Percentiles rank a stretch among this genome's conserved stretches.
Conservation (phyloP, 2,797 vertebrate genomes). For the Amphiprion clarkii region DNA sequence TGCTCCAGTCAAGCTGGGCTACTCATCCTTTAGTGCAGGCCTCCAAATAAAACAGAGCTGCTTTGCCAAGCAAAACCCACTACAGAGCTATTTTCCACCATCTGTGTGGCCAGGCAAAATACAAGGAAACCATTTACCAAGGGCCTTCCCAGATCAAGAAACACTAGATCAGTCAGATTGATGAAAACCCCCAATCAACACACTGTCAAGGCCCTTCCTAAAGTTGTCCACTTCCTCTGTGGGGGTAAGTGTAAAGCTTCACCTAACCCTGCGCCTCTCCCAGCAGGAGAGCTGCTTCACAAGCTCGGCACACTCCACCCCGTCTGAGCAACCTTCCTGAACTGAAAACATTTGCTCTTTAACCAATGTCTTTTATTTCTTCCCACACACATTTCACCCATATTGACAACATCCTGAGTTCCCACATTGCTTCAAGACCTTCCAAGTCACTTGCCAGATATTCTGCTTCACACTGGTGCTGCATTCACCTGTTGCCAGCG, state of each 20-base stretch:
- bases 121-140: slow-evolving; percentile 79
- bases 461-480: slow-evolving; percentile 47
- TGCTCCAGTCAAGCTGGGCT: slow-evolving; percentile 73
- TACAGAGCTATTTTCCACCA: slow-evolving; percentile 86
- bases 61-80: slow-evolving; percentile 84
- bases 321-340: slow-evolving; percentile 47
- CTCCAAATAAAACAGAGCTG: slow-evolving; percentile 88
- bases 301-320: slow-evolving; percentile 26
- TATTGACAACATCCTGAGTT: slow-evolving; percentile 59
- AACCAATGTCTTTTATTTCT: slow-evolving; percentile 49
- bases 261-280: slow-evolving; percentile 32
- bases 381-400: slow-evolving; percentile 51
- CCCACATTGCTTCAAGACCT: slow-evolving; percentile 55
- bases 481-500: slow-evolving; percentile 61
- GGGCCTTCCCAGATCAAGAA: slow-evolving; percentile 72
- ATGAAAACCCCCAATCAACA: slow-evolving; percentile 82
- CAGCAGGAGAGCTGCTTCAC: slow-evolving; percentile 50
- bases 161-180: slow-evolving; percentile 73
- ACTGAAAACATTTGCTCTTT: slow-evolving; percentile 52
- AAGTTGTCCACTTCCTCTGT: slow-evolving; percentile 72
- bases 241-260: slow-evolving; percentile 48
- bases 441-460: slow-evolving; percentile 53
- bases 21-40: slow-evolving; percentile 85
- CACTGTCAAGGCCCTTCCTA: slow-evolving; percentile 73
- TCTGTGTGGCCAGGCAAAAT: slow-evolving; percentile 87